Evolutionary conservation across 2,113 vertebrate species (phyloP).

Genomic region (Phaetusa simplex): DNA sequence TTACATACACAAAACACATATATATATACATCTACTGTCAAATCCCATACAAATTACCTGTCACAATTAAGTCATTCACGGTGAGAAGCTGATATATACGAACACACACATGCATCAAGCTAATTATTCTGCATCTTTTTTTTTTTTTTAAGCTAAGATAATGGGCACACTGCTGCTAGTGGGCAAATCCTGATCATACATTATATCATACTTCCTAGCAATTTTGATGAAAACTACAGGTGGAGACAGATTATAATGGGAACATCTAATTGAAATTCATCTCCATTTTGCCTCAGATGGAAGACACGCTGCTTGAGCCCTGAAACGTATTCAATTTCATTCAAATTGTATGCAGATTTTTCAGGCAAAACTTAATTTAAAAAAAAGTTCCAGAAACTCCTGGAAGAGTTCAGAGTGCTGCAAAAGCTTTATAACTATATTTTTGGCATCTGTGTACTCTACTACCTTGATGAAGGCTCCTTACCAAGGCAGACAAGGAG

Average conservation of each 20-base stretch:
- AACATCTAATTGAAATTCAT: slow-evolving; percentile 79
- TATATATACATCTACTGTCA: background rate
- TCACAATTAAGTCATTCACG: slow-evolving; percentile 63
- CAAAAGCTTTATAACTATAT: background rate
- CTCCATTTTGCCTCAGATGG: slow-evolving; percentile 73
- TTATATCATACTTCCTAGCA: slow-evolving; percentile 61
- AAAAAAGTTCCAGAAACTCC: slow-evolving; percentile 10
- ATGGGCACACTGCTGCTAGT: slow-evolving; percentile 64
- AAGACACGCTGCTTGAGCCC: slow-evolving; percentile 73
- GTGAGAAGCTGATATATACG: slow-evolving; percentile 35
- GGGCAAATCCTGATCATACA: slow-evolving; percentile 66
- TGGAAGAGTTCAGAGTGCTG: background rate
- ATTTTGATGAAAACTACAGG: slow-evolving; percentile 79
- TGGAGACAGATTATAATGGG: slow-evolving; percentile 74
- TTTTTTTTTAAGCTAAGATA: slow-evolving; percentile 45
- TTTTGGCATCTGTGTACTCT: background rate
- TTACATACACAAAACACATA: background rate
- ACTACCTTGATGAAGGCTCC: background rate
- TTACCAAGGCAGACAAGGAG: background rate
- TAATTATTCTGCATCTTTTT: slow-evolving; percentile 69
- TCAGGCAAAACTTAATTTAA: slow-evolving; percentile 63
- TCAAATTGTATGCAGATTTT: slow-evolving; percentile 77
- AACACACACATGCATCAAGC: background rate
- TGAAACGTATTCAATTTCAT: slow-evolving; percentile 74
- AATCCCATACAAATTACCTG: slow-evolving; percentile 57